A percentile compares a stretch with the other conserved stretches of the same genome.
Evolutionary conservation across 1,140 invertebrate species (phyloP).

Genomic region (Panulirus ornatus): DNA sequence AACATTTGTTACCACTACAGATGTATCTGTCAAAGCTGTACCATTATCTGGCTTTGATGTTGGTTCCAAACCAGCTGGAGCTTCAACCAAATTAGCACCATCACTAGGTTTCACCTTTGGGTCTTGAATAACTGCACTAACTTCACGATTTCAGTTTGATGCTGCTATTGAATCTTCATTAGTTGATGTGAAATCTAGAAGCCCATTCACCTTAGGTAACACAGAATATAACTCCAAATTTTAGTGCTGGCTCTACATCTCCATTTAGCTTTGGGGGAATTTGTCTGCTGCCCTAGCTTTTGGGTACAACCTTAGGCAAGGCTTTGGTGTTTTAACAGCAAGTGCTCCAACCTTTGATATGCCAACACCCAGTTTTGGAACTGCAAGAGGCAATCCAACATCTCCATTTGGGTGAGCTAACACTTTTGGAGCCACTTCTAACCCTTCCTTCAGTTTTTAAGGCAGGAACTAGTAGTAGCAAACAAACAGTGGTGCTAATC

Average conservation of each 20-base stretch:
- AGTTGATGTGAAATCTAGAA: background rate
- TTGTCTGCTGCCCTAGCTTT: background rate
- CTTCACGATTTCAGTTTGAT: background rate
- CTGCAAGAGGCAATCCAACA: background rate
- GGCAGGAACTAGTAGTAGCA: background rate
- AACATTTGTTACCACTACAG: constrained; percentile 7
- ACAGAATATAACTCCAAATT: background rate
- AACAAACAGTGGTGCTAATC: constrained; percentile 5
- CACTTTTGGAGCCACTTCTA: background rate
- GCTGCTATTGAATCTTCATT: background rate
- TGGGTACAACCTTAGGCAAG: background rate
- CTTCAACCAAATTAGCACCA: background rate
- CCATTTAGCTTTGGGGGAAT: constrained; percentile 6
- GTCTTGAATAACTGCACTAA: background rate
- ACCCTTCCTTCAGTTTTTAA: background rate
- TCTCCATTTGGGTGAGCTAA: constrained; percentile 10
- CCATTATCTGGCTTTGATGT: background rate
- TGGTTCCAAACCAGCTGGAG: background rate
- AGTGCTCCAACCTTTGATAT: background rate
- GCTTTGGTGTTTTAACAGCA: background rate
- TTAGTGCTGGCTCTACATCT: background rate
- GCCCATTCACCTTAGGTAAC: background rate
- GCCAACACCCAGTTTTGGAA: constrained; percentile 1
- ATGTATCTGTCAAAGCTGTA: background rate
- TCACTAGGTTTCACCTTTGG: background rate